Evolutionary conservation across 2,113 vertebrate genomes (phyloP).

Genomic region (Physeter macrocephalus): DNA sequence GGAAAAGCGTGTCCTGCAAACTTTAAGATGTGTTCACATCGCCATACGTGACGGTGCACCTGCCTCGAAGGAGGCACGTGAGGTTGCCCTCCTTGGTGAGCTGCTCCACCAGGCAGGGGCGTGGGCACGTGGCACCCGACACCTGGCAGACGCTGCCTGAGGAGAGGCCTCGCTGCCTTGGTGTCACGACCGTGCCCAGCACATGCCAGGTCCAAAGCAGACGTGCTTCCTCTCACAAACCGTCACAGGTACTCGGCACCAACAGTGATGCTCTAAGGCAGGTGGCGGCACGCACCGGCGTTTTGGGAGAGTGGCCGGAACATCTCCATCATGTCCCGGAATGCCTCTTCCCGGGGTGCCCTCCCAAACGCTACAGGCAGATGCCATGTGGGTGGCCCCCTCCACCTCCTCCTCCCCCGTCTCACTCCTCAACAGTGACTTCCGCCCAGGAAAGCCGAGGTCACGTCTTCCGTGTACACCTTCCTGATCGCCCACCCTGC

Average conservation of each 20-base stretch:
- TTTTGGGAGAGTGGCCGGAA: rapidly evolving
- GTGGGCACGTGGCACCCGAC: too few species aligned
- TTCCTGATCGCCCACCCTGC: not conserved
- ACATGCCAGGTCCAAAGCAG: not conserved
- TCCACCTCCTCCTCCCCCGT: not conserved
- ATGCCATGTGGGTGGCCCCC: rapidly evolving
- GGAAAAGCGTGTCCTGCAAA: not conserved
- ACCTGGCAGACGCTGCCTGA: not conserved
- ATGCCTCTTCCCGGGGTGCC: not conserved
- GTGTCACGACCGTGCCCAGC: too few species aligned
- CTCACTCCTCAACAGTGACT: not conserved
- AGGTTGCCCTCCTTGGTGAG: not conserved
- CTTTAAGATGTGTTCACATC: not conserved
- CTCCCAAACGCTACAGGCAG: not conserved
- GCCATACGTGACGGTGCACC: rapidly evolving
- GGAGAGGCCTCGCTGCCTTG: too few species aligned
- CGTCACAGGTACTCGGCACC: rapidly evolving
- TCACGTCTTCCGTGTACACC: not conserved
- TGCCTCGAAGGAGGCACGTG: not conserved
- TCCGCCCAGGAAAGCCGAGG: rapidly evolving
- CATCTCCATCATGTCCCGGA: not conserved
- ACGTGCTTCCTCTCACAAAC: rapidly evolving
- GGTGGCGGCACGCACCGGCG: rapidly evolving
- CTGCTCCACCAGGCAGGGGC: not conserved
- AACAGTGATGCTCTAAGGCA: not conserved